These are phyloP conservation scores for Melikaiella ostensackeni DNA, from an alignment of 2,888 invertebrate genomes.

Conservation along the genomic window DNA sequence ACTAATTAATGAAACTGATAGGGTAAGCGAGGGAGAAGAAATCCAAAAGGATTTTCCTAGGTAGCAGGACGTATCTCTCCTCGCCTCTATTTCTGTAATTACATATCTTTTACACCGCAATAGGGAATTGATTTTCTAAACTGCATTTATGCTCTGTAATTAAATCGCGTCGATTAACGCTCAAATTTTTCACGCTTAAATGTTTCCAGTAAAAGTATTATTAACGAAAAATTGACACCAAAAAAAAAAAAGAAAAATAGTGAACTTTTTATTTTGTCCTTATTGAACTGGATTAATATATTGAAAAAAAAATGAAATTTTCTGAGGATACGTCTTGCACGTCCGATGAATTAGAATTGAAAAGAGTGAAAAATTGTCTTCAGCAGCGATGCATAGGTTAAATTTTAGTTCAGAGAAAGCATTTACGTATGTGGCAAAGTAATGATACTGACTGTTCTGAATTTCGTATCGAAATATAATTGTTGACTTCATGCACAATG, in stretches of 20 bases:
- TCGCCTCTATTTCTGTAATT: slow-evolving; percentile 17
- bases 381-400: background rate
- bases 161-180: background rate
- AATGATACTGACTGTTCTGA: slow-evolving; percentile 27
- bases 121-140: background rate
- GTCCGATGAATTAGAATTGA: slow-evolving; percentile 8
- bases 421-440: slow-evolving; percentile 53
- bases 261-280: background rate
- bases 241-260: background rate
- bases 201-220: background rate
- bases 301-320: background rate
- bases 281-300: background rate
- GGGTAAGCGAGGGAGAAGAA: background rate
- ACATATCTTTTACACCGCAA: background rate
- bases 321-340: slow-evolving; percentile 25
- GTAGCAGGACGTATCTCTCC: background rate
- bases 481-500: slow-evolving; percentile 50
- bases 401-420: slow-evolving; percentile 46
- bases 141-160: slow-evolving; percentile 10
- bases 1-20: background rate
- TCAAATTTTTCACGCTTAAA: slow-evolving; percentile 7
- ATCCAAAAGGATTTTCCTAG: slow-evolving; percentile 3
- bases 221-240: background rate
- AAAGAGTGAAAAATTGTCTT: slow-evolving; percentile 43
- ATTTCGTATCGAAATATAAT: slow-evolving; percentile 40